These are phyloP conservation scores for Plutomurus gul DNA, from an alignment of 1,140 invertebrate species.

Conservation along the genomic window DNA sequence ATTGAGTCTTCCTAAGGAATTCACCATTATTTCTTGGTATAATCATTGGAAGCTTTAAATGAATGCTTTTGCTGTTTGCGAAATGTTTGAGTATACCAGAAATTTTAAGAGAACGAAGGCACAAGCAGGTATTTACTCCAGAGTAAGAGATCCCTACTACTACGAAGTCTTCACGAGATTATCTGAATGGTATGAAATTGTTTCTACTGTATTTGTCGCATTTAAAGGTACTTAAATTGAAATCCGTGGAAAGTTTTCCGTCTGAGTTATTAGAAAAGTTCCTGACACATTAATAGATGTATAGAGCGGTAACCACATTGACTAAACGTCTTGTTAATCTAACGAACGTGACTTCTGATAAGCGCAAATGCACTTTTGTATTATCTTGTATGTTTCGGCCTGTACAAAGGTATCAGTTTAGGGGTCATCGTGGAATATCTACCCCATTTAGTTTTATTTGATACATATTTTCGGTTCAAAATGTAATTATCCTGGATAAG, in stretches of 20 bases:
- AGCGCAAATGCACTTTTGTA: too few relatives aligned
- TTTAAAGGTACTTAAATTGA: not conserved
- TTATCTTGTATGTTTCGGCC: too few relatives aligned
- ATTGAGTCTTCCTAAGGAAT: not conserved
- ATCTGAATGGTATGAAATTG: constrained; percentile 12
- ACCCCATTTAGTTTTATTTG: too few relatives aligned
- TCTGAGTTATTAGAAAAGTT: constrained; percentile 8
- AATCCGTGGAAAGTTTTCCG: not conserved
- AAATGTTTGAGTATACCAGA: constrained; percentile 13
- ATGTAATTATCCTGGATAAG: not conserved
- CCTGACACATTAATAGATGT: too few relatives aligned
- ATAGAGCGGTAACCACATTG: too few relatives aligned
- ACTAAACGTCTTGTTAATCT: too few relatives aligned
- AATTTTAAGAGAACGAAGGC: not conserved
- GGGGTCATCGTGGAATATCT: too few relatives aligned
- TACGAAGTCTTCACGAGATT: not conserved
- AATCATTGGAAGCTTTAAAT: not conserved
- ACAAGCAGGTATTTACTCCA: not conserved
- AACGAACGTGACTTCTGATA: too few relatives aligned
- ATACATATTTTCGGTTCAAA: not conserved
- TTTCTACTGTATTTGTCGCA: not conserved
- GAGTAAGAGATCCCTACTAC: not conserved
- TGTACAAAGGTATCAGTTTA: too few relatives aligned
- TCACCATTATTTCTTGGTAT: not conserved
- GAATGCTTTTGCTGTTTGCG: constrained; percentile 14